phyloP scores from a whole-genome alignment of 2,888 invertebrate genomes.

The Microchrysa polita region DNA sequence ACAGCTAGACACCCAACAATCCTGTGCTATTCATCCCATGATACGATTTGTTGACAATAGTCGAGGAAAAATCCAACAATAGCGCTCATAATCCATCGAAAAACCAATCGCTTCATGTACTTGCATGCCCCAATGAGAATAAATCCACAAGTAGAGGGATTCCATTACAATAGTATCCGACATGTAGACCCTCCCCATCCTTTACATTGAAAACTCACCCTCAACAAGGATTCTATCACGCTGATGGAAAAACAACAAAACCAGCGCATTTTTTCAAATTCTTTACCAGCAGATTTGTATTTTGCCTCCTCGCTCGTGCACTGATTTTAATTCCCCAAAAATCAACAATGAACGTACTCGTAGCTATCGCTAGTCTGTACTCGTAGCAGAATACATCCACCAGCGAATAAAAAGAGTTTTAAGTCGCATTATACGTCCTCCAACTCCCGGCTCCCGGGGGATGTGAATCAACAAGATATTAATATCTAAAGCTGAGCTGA shows the following conservation, averaged over 20 bases:
- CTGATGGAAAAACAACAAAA: not conserved
- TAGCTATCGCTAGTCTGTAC: too few species aligned
- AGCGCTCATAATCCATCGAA: slow-evolving; percentile 28
- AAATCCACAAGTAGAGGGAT: slow-evolving; percentile 12
- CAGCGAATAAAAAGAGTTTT: slow-evolving; percentile 7
- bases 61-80: slow-evolving; percentile 20
- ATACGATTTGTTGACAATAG: slow-evolving; percentile 39
- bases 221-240: not conserved
- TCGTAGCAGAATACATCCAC: not conserved
- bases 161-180: not conserved
- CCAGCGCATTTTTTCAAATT: not conserved
- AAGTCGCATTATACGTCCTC: not conserved
- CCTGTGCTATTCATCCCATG: not conserved
- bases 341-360: slow-evolving; percentile 20
- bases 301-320: slow-evolving; percentile 19
- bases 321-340: slow-evolving; percentile 24
- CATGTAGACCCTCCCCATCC: not conserved
- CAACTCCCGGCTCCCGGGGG: not conserved
- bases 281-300: slow-evolving; percentile 20
- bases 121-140: not conserved
- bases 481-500: slow-evolving; percentile 39
- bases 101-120: slow-evolving; percentile 27
- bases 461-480: slow-evolving; percentile 24
- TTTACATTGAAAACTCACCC: not conserved
- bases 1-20: slow-evolving; percentile 8